Base-by-base conservation (phyloP, 2,797 vertebrate genomes). In the Myoxocephalus aenaeus region DNA sequence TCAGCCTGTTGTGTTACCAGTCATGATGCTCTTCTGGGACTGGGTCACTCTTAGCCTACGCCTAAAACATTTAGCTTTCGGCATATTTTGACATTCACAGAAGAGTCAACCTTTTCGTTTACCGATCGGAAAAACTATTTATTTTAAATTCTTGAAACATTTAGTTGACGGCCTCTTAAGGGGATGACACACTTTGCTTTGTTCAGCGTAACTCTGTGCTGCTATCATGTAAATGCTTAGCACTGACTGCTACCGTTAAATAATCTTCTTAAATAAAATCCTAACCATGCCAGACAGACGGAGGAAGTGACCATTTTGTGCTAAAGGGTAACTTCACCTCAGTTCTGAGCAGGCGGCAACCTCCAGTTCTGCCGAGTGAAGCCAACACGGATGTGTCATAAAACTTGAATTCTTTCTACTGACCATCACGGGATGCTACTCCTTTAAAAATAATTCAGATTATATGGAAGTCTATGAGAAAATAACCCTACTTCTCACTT, bases 1-100 rank as follows among this genome's bases (percentile, higher is more conserved):
- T 82, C 77, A 42, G 50, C 53, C 54, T 74, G 64, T 62, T 53
- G 20, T 76, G 18, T 62, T 70, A n/a, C 8, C 42, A 3, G 46
- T 68, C 13, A 32, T 13, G 32, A 50, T 13, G 56, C 58, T 74
- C 44, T 29, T 22, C 22, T 32, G 61, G 61, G 70, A 64, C 57
- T 12, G 6, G 48, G 40, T 36, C 8, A 27, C 14, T 34, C 6
- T 48, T 34, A 61, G 25, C 4, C 11, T 15, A 50, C 20, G 8
- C 7, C 20, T 38, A 25, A 40, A 67, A 63, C 44, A 48, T 17
- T 40, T 48, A 9, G 57, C 15, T 48, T 66, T 32, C 3, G 4
- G 5, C 27, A 34, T 20, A 36, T 38, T 62, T 53, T 75, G 34
- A 18, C 14, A 62, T 44, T 15, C 2, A 32, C 12, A 17, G 25